A percentile compares a stretch with the other conserved stretches of the same genome.
Evolutionary conservation across 2,113 vertebrate species (phyloP).

Genomic region (Urocolius indicus): DNA sequence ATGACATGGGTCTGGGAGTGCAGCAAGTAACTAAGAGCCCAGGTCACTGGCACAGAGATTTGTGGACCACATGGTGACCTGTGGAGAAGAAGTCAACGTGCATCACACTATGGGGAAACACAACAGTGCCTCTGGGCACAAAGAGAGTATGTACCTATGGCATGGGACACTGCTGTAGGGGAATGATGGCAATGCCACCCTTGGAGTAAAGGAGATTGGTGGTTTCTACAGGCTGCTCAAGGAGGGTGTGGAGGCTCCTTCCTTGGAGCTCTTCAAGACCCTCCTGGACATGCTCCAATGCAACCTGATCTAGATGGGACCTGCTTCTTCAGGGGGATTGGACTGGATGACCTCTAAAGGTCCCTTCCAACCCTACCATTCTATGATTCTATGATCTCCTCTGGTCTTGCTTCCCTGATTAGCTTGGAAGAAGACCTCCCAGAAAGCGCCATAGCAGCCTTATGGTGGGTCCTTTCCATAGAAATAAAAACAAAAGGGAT

Average conservation of each 20-base stretch:
- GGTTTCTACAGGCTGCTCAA: too few species aligned
- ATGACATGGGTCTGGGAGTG: not conserved
- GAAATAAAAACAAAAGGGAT: not conserved
- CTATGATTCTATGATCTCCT: too few species aligned
- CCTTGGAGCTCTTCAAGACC: too few species aligned
- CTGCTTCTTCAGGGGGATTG: too few species aligned
- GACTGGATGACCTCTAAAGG: too few species aligned
- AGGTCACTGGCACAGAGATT: not conserved
- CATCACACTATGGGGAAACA: not conserved
- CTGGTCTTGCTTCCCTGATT: not conserved
- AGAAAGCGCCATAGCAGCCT: not conserved
- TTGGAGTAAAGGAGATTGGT: not conserved
- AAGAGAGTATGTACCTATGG: not conserved
- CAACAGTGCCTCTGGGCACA: not conserved
- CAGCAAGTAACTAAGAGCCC: not conserved
- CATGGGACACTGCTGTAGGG: not conserved
- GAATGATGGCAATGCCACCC: not conserved
- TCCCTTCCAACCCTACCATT: too few species aligned
- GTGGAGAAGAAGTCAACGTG: not conserved
- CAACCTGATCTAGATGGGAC: too few species aligned
- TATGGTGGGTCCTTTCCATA: not conserved
- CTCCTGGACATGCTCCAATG: too few species aligned
- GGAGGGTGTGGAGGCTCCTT: too few species aligned
- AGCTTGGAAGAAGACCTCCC: not conserved
- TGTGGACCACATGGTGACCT: not conserved